Conservation (phyloP, 2,113 vertebrate genomes). For the Brachyistius frenatus region DNA sequence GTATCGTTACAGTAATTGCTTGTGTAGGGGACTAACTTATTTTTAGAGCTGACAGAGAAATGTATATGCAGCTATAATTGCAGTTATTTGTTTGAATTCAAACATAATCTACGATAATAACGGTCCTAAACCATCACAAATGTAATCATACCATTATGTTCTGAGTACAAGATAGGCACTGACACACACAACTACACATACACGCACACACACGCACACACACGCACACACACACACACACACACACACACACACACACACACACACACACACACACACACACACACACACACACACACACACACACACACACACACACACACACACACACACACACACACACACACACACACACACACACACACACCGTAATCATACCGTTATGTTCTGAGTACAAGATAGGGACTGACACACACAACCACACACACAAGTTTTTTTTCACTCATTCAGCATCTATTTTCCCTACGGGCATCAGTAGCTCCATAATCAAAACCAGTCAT, state of each 20-base stretch:
- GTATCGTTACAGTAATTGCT: background rate
- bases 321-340: too few species aligned
- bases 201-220: background rate
- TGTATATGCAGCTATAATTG: slow-evolving; percentile 6
- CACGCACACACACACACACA: too few species aligned
- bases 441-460: slow-evolving; percentile 59
- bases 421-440: slow-evolving; percentile 15
- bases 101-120: slow-evolving; percentile 28
- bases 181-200: slow-evolving; percentile 11
- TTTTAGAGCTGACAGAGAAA: slow-evolving; percentile 24
- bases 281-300: background rate
- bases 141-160: slow-evolving; percentile 22
- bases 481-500: slow-evolving; percentile 71
- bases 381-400: slow-evolving; percentile 15
- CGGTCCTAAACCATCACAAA: slow-evolving; percentile 19
- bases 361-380: too few species aligned
- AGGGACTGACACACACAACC: slow-evolving; percentile 9
- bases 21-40: background rate
- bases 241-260: too few species aligned
- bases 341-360: too few species aligned
- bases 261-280: too few species aligned
- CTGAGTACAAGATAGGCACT: slow-evolving; percentile 22
- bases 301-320: background rate
- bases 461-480: slow-evolving; percentile 49
- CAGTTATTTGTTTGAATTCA: slow-evolving; percentile 41